These are phyloP conservation scores for Philonicus albiceps DNA, from an alignment of 2,888 invertebrate species.

Conservation along the genomic window DNA sequence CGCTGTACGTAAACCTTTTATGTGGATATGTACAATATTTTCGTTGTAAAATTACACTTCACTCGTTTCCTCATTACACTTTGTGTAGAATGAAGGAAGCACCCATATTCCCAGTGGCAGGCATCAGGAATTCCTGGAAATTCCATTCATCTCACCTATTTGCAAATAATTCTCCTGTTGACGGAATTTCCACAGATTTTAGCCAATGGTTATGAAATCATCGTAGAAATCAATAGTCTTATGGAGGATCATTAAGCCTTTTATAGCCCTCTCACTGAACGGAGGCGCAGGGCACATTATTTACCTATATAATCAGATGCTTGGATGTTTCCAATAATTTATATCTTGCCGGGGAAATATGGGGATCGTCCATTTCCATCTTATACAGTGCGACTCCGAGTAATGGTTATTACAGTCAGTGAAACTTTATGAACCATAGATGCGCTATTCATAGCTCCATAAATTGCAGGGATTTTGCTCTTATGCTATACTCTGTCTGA, in stretches of 20 bases:
- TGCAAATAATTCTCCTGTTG: neutral
- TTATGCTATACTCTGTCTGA: neutral
- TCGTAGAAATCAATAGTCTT: neutral
- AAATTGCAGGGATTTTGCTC: constrained; percentile 26
- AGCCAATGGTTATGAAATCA: neutral
- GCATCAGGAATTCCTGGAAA: neutral
- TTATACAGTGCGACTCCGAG: constrained; percentile 14
- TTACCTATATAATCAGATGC: neutral
- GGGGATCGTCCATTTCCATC: constrained; percentile 31
- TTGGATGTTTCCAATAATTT: neutral
- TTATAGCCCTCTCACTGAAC: neutral
- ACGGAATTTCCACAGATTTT: neutral
- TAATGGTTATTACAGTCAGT: constrained; percentile 31
- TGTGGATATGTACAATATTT: no score
- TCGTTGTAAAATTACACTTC: neutral
- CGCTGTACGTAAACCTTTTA: no score
- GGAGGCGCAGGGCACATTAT: neutral
- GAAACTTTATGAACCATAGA: constrained; percentile 34
- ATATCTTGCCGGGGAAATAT: neutral
- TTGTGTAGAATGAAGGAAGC: neutral
- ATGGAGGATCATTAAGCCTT: constrained; percentile 14
- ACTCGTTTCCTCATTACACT: neutral
- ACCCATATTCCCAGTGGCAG: neutral
- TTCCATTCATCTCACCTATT: neutral
- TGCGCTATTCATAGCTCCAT: constrained; percentile 29